Base-by-base conservation (phyloP, 2,888 invertebrate genomes). In the Amphipyra berbera region DNA sequence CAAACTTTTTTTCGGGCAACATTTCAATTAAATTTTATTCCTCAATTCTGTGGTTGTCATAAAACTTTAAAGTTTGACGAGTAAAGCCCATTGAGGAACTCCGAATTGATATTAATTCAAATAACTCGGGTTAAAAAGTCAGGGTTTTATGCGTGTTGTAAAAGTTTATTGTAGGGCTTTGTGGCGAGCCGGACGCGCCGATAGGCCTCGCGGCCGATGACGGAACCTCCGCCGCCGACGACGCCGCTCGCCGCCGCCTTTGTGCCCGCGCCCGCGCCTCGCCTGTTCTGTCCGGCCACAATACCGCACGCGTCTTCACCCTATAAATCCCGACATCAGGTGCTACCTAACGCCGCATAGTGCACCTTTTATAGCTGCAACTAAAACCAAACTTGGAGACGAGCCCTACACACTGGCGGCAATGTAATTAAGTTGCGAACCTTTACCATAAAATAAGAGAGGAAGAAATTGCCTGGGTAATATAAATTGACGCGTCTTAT, bases 91-190 rank as follows among this genome's bases (percentile, higher is more conserved):
- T 94, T 95, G 94, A 95, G 94, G 88, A 94, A 93, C 93, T 93
- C 93, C 90, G 94, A 91, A 94, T 94, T 93, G 94, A 95, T 94
- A 95, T 94, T 94, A 95, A 95, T 95, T 94, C 95, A 95, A 95
- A 95, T 95, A 95, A 94, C 91, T 94, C 88, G 88, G 95, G 94
- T 94, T 94, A 95, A 95, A 95, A 95, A 95, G 94, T 94, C 94
- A 88, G 94, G 94, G 92, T 95, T 95, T 95, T 95, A 95, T 95
- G 92, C 87, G 88, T 79, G 95, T 84, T 94, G 93, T 95, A 95
- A 95, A 95, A 92, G 90, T 95, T 95, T 95, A 95, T 95, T 91
- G 90, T 88, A 83, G 94, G 93, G 90, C 94, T 95, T 95, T 95
- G 94, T 95, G 92, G 92, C 86, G 87, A 90, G 90, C 89, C 92